Conservation (phyloP, 1,140 invertebrate species). For the Drosophila seguyi region DNA sequence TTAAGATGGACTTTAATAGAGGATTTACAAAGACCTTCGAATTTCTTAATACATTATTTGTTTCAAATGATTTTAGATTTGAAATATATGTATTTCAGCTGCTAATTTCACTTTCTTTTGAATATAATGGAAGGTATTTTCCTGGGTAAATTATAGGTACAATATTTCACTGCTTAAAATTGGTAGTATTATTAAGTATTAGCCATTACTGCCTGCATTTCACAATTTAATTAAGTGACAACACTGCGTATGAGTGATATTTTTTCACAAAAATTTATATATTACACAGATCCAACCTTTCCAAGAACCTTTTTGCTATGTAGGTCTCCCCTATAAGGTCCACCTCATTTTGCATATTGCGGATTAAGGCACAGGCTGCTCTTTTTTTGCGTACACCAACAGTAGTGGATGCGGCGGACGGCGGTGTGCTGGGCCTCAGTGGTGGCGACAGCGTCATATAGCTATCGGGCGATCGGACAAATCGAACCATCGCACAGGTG, state of each 20-base stretch:
- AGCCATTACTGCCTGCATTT: not conserved
- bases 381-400: conserved; percentile 52
- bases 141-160: no score
- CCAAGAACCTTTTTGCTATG: not conserved
- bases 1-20: conserved; percentile 20
- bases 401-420: conserved; percentile 1
- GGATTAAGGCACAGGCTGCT: conserved; percentile 61
- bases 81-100: not conserved
- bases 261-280: no score
- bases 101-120: not conserved
- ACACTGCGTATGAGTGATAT: conserved; percentile 30
- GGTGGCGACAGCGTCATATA: conserved; percentile 62
- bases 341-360: conserved; percentile 33
- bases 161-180: no score
- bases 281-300: not conserved
- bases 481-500: conserved; percentile 60
- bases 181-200: no score
- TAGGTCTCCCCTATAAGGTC: conserved; percentile 5
- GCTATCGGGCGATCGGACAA: conserved; percentile 57
- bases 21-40: not conserved
- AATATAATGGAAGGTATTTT: not conserved
- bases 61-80: not conserved
- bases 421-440: conserved; percentile 5
- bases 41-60: not conserved
- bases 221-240: no score